Evolutionary conservation across 92 coral and sea anemone genomes (phyloP).

Genomic region (Plumapathes pennacea): DNA sequence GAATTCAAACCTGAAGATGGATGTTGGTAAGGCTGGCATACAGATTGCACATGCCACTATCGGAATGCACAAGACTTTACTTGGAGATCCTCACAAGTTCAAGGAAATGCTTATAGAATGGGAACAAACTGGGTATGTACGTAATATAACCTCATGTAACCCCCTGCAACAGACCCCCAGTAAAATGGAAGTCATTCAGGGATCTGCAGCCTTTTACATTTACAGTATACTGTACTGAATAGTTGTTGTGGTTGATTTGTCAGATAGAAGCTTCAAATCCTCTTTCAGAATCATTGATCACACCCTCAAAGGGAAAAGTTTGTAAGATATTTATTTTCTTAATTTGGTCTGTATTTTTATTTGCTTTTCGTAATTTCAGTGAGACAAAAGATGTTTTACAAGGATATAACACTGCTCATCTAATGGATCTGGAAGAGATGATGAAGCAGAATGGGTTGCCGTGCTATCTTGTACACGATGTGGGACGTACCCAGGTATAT

Average conservation of each 20-base stretch:
- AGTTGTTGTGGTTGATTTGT: too few species aligned
- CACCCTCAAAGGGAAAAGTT: background rate
- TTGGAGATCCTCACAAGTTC: constrained; percentile 37
- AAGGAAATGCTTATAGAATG: constrained; percentile 60
- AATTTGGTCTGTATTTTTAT: background rate
- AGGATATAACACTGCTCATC: constrained; percentile 72
- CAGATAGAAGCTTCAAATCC: too few species aligned
- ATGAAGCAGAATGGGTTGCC: constrained; percentile 62
- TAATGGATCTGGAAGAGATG: constrained; percentile 70
- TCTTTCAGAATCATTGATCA: background rate
- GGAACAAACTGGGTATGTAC: constrained; percentile 83
- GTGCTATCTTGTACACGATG: constrained; percentile 77
- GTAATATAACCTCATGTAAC: background rate
- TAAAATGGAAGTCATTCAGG: too few species aligned
- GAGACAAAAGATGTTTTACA: constrained; percentile 70
- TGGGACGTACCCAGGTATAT: constrained; percentile 87
- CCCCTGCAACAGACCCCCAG: background rate
- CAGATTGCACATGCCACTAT: constrained; percentile 91
- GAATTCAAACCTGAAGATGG: constrained; percentile 79
- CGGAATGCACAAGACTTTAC: constrained; percentile 63
- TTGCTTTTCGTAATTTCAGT: constrained; percentile 18
- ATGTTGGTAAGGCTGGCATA: constrained; percentile 85
- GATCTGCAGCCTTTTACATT: too few species aligned
- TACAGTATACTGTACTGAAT: too few species aligned
- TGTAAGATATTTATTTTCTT: background rate